Evolutionary conservation across 2,888 invertebrate genomes (phyloP).

Genomic region (Labia minor): DNA sequence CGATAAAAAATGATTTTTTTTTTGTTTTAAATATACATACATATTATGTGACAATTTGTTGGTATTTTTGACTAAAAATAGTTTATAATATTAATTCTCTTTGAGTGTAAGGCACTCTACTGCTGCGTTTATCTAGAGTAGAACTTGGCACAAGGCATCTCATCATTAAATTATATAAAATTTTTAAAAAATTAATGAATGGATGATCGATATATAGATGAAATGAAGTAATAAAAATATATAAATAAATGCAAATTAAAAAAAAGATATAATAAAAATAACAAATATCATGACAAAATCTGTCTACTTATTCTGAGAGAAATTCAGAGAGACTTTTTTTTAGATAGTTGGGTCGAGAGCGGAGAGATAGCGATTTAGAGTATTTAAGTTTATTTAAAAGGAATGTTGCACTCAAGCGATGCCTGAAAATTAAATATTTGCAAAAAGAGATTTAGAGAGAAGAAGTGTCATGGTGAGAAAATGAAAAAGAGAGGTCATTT

Average conservation of each 20-base stretch:
- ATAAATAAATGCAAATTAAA: constrained; percentile 13
- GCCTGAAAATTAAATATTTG: background rate
- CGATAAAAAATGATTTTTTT: background rate
- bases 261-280: background rate
- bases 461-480: background rate
- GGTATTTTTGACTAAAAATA: constrained; percentile 2
- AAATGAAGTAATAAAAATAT: background rate
- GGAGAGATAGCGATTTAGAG: background rate
- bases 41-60: constrained; percentile 4
- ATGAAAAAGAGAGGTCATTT: background rate
- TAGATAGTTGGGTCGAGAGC: background rate
- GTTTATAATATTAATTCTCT: background rate
- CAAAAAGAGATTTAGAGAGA: background rate
- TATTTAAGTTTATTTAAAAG: background rate
- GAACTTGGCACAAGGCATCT: constrained; percentile 2
- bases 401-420: background rate
- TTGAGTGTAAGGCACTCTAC: constrained; percentile 8
- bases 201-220: background rate
- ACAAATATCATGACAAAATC: background rate
- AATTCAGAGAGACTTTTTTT: background rate
- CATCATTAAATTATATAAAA: constrained; percentile 13
- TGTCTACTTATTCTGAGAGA: background rate
- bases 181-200: background rate
- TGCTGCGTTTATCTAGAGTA: background rate
- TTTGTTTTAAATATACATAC: constrained; percentile 1